Conservation (phyloP, 2,888 invertebrate genomes). For the Eupsilia transversa region DNA sequence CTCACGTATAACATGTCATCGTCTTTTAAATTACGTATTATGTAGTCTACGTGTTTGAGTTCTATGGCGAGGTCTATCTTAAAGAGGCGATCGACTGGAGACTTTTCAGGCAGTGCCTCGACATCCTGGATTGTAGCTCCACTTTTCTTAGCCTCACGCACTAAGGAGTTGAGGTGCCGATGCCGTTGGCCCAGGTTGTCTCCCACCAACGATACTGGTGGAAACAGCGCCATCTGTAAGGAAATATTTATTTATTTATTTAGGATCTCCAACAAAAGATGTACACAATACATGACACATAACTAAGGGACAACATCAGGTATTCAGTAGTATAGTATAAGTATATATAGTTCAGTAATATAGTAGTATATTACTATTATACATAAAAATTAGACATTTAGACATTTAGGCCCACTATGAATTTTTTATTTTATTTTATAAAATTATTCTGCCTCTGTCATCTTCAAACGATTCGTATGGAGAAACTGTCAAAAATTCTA, state of each 20-base stretch:
- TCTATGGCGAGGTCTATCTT: slow-evolving; percentile 82
- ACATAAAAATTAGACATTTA: too few relatives aligned
- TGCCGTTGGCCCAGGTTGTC: slow-evolving; percentile 77
- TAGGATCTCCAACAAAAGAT: too few relatives aligned
- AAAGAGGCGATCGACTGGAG: slow-evolving; percentile 77
- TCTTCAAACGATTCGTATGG: too few relatives aligned
- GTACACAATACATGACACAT: too few relatives aligned
- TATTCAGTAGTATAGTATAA: too few relatives aligned
- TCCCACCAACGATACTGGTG: slow-evolving; percentile 74
- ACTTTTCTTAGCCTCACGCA: slow-evolving; percentile 60
- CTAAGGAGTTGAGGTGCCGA: slow-evolving; percentile 72
- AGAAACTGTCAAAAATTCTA: too few relatives aligned
- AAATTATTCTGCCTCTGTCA: too few relatives aligned
- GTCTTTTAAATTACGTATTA: slow-evolving; percentile 77
- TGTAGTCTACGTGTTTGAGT: slow-evolving; percentile 74
- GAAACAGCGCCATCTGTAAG: slow-evolving; percentile 69
- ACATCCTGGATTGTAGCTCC: slow-evolving; percentile 54
- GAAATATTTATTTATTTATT: slow-evolving; percentile 63
- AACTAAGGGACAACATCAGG: too few relatives aligned
- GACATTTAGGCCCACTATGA: too few relatives aligned
- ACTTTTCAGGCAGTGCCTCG: slow-evolving; percentile 66
- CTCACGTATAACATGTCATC: slow-evolving; percentile 82
- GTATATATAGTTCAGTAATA: too few relatives aligned
- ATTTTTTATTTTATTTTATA: too few relatives aligned
- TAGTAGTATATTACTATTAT: too few relatives aligned